Conservation (phyloP, 2,797 vertebrate species). For the Enteromius thamalakanensis region DNA sequence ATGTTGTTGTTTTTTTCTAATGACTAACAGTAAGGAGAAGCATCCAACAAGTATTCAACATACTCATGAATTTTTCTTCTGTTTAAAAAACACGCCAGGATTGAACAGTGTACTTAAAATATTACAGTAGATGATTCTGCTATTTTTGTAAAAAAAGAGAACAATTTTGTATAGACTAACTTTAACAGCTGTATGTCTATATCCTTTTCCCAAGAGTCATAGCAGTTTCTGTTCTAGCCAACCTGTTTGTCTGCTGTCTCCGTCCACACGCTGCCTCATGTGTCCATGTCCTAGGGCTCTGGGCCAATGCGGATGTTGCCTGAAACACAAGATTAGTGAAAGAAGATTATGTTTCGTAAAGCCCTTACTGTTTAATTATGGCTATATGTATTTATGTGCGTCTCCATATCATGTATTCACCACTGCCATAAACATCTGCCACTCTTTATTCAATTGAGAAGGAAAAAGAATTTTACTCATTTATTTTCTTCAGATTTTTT, state of each 20-base stretch:
- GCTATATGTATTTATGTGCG: constrained; percentile 91
- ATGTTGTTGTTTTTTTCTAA: neutral
- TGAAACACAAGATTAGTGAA: constrained; percentile 87
- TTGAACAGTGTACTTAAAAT: neutral
- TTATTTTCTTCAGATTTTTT: neutral
- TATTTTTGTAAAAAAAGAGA: neutral
- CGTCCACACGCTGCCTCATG: neutral
- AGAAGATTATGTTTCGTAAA: constrained; percentile 89
- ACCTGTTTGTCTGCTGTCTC: constrained; percentile 19
- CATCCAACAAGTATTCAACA: neutral
- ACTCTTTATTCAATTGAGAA: constrained; percentile 19
- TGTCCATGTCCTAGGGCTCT: neutral
- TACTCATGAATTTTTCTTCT: neutral
- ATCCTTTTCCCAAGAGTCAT: constrained; percentile 5
- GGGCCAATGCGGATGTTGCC: constrained; percentile 68
- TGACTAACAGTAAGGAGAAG: neutral
- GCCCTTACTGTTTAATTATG: constrained; percentile 95
- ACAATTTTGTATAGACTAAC: neutral
- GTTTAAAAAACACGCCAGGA: neutral
- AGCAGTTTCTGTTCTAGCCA: constrained; percentile 5
- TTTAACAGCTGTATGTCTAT: neutral
- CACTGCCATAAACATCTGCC: constrained; percentile 72
- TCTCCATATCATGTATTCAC: constrained; percentile 48
- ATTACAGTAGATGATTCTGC: neutral
- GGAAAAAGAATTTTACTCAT: neutral